These are phyloP conservation scores for Drosophila auraria DNA, from an alignment of 1,140 invertebrate genomes.

Conservation along the genomic window DNA sequence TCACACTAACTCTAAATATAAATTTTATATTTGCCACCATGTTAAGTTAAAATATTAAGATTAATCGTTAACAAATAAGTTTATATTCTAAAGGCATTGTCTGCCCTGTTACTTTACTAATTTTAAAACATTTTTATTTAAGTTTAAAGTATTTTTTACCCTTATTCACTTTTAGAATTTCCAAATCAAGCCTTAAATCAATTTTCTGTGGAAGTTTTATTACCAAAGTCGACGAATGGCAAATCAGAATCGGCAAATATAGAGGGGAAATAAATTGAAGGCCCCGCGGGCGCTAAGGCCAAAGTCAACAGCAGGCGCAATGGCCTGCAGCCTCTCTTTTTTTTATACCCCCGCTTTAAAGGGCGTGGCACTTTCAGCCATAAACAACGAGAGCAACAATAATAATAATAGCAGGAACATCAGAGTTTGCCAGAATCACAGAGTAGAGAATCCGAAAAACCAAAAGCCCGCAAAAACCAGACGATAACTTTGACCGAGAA, in stretches of 20 bases:
- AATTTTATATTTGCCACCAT: no score
- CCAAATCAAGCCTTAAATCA: neutral
- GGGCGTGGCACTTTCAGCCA: slow-evolving; percentile 30
- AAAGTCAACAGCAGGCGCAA: slow-evolving; percentile 33
- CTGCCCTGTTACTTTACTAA: no score
- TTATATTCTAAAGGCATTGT: no score
- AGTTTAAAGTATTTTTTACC: neutral
- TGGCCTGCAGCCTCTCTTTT: slow-evolving; percentile 4
- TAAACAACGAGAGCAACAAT: slow-evolving; percentile 33
- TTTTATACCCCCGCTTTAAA: neutral
- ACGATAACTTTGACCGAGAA: slow-evolving; percentile 44
- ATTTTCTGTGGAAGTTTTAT: slow-evolving; percentile 18
- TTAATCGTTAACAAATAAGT: no score
- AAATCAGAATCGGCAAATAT: slow-evolving; percentile 60
- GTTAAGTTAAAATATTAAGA: no score
- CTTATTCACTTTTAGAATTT: no score
- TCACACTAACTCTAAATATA: no score
- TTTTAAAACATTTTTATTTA: neutral
- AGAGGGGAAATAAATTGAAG: slow-evolving; percentile 24
- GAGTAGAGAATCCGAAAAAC: neutral
- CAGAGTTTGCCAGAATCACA: neutral
- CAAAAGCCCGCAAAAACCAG: slow-evolving; percentile 18
- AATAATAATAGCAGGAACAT: neutral
- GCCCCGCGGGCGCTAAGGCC: slow-evolving; percentile 27
- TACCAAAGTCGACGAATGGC: slow-evolving; percentile 15